Conservation (phyloP, 2,888 invertebrate genomes). For the Siphlonurus alternatus region DNA sequence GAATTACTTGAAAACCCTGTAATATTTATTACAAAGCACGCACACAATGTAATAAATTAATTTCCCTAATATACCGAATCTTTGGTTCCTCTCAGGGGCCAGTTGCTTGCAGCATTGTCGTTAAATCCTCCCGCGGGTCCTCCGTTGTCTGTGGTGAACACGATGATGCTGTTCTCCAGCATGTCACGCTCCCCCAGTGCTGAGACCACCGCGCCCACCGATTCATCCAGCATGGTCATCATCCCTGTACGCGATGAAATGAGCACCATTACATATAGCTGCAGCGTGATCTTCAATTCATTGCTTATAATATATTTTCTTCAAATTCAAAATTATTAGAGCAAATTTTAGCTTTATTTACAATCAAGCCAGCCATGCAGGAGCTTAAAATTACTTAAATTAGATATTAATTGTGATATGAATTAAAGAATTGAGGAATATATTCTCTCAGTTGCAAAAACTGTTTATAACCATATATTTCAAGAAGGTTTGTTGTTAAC, state of each 20-base stretch:
- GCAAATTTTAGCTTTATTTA: no score
- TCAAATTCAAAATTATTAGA: no score
- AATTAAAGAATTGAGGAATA: no score
- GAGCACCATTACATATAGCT: background rate
- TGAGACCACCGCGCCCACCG: constrained; percentile 28
- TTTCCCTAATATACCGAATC: background rate
- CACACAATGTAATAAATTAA: background rate
- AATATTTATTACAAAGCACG: background rate
- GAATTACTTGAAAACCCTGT: background rate
- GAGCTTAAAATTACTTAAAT: no score
- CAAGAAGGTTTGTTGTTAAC: no score
- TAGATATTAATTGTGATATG: no score
- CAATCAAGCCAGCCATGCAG: no score
- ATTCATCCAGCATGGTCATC: constrained; percentile 34
- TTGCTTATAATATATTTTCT: background rate
- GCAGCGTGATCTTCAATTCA: background rate
- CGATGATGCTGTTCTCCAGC: constrained; percentile 31
- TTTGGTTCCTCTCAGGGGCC: constrained; percentile 28
- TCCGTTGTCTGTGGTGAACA: constrained; percentile 35
- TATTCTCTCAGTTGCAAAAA: no score
- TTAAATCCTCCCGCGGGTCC: constrained; percentile 28
- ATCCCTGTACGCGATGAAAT: constrained; percentile 25
- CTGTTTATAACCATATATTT: no score
- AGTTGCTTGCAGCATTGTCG: constrained; percentile 30
- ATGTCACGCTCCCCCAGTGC: constrained; percentile 26